Evolutionary conservation across 2,888 invertebrate genomes (phyloP), one percentile per base, ranked within the genome.

Genomic region (Furcula furcula): DNA sequence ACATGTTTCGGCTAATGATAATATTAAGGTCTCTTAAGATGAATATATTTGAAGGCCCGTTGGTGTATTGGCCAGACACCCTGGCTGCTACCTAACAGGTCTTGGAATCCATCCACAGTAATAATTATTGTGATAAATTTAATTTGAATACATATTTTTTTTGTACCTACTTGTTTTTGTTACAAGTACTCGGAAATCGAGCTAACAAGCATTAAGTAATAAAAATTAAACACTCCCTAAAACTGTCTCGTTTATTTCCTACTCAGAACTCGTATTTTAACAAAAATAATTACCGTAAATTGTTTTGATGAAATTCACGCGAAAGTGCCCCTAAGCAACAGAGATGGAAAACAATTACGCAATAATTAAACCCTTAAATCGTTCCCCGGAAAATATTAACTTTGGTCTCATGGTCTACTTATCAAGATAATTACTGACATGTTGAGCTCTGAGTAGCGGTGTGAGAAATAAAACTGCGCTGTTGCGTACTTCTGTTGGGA

Each of bases 381-480:
- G 40, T 44, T 36, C 37, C 34, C 29, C 35, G 43, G 46, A 33
- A 51, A 55, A 48, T 59, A 48, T 55, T 32, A 50, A 45, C 49
- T 40, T 42, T 43, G 42, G 37, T 41, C 47, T 38, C 43, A 37
- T 38, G 40, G 52, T 19, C 44, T 36, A 55, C 54, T 52, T 49
- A 61, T 64, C 64, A 59, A 55, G 51, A 55, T 58, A 64, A 64
- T 64, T 55, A 40, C 47, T 36, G 47, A 57, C 51, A 38, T 37
- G 51, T 50, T 43, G 45, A 47, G 46, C 36, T 31, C 28, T 29
- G 25, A 40, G 31, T 46, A 25, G 40, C 29, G 40, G 29, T 41
- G 34, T 20, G 39, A 35, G 34, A 15, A 49, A 50, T 50, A 41
- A 36, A 50, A 41, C 46, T 13, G 39, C 12, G 15, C 23, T 36